A percentile compares a stretch with the other conserved stretches of the same genome.
Evolutionary conservation across 2,888 invertebrate species (phyloP).

Genomic region (Chirona hameri): DNA sequence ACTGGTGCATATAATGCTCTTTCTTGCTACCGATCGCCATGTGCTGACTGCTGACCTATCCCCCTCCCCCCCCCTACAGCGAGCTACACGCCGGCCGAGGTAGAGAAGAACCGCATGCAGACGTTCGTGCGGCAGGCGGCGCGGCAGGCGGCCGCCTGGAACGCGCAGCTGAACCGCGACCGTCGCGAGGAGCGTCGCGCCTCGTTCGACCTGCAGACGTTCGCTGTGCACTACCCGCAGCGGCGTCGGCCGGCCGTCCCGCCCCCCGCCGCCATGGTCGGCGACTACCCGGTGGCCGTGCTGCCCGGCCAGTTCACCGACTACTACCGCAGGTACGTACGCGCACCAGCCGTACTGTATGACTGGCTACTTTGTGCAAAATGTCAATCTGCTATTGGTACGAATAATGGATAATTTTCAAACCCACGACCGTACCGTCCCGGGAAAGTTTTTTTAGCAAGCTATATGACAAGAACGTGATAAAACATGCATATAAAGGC

Average conservation of each 20-base stretch:
- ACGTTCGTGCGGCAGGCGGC: conserved; percentile 78
- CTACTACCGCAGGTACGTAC: conserved; percentile 63
- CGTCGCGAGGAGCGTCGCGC: conserved; percentile 69
- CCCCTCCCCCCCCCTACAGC: conserved; percentile 35
- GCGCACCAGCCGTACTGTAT: no score
- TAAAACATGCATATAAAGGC: no score
- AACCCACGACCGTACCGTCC: no score
- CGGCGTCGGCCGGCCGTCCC: conserved; percentile 44
- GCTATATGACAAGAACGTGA: no score
- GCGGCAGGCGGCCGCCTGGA: conserved; percentile 83
- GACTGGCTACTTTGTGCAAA: no score
- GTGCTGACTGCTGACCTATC: no score
- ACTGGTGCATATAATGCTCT: no score
- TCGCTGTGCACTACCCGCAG: conserved; percentile 72
- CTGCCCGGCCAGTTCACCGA: conserved; percentile 96
- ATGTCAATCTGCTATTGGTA: no score
- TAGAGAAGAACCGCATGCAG: conserved; percentile 42
- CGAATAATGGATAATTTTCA: no score
- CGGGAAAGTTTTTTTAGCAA: no score
- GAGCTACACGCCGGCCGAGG: conserved; percentile 42
- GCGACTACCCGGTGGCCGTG: conserved; percentile 83
- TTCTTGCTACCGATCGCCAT: no score
- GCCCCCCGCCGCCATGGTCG: conserved; percentile 46
- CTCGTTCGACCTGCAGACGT: conserved; percentile 88
- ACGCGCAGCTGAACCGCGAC: conserved; percentile 73